phyloP scores from a whole-genome alignment of 1,140 invertebrate genomes.

The Limonius californicus region DNA sequence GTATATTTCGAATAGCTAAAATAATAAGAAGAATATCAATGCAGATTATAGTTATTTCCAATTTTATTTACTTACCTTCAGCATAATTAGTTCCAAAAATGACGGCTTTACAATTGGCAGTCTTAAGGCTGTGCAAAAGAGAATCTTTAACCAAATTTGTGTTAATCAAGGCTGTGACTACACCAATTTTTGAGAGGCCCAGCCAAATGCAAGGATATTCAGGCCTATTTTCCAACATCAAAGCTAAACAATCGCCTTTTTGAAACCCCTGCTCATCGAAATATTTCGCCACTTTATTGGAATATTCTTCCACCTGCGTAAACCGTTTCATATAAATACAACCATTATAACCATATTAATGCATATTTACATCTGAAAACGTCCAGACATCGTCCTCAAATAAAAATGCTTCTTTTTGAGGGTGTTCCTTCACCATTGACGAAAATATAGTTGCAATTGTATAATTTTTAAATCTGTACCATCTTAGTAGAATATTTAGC shows the following conservation, averaged over 20 bases:
- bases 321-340: background rate
- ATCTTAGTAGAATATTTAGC: too few relatives aligned
- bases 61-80: slow-evolving; percentile 54
- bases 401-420: background rate
- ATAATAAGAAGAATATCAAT: too few relatives aligned
- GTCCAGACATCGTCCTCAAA: slow-evolving; percentile 7
- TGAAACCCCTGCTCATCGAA: slow-evolving; percentile 63
- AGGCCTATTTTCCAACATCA: slow-evolving; percentile 79
- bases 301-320: slow-evolving; percentile 67
- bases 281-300: slow-evolving; percentile 74
- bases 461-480: too few relatives aligned
- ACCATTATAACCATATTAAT: background rate
- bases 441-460: background rate
- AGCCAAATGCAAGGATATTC: slow-evolving; percentile 86
- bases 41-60: too few relatives aligned
- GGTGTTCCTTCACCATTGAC: background rate
- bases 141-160: slow-evolving; percentile 74
- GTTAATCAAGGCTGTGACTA: slow-evolving; percentile 83
- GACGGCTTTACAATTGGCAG: slow-evolving; percentile 69
- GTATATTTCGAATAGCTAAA: too few relatives aligned
- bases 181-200: slow-evolving; percentile 79
- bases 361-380: background rate
- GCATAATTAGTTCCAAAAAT: slow-evolving; percentile 69
- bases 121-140: slow-evolving; percentile 75
- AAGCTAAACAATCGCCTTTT: slow-evolving; percentile 74